Percentiles rank a stretch among this genome's conserved stretches.
These are phyloP conservation scores for Holacanthus passer DNA, from an alignment of 2,113 vertebrate species.

Conservation along the genomic window DNA sequence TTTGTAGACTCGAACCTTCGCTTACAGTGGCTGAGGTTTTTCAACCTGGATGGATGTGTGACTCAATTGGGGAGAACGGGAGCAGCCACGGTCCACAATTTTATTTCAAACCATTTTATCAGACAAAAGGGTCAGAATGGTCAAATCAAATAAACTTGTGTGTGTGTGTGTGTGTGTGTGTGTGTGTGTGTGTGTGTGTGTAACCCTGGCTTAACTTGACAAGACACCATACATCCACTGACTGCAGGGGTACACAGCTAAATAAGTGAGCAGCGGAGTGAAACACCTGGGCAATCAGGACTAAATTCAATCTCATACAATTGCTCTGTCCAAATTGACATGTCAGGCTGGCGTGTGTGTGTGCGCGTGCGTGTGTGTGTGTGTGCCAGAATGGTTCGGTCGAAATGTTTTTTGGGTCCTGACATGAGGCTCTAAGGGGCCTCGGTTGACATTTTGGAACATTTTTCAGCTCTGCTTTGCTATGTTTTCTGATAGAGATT, in stretches of 20 bases:
- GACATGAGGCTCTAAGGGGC: constrained; percentile 14
- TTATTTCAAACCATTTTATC: constrained; percentile 16
- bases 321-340: constrained; percentile 53
- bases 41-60: not conserved
- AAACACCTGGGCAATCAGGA: constrained; percentile 55
- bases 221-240: constrained; percentile 15
- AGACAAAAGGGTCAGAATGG: constrained; percentile 10
- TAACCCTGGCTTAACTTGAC: constrained; percentile 40
- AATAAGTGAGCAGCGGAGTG: constrained; percentile 49
- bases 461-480: constrained; percentile 11
- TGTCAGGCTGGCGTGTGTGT: constrained; percentile 6
- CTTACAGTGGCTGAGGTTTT: not conserved
- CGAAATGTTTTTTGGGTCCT: constrained; percentile 9
- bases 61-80: not conserved
- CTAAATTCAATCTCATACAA: constrained; percentile 62
- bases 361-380: not conserved
- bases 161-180: constrained; percentile 1
- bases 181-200: constrained; percentile 19
- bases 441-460: not conserved
- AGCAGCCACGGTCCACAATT: not conserved
- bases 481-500: not conserved
- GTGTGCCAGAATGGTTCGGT: constrained; percentile 5
- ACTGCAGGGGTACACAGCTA: constrained; percentile 11
- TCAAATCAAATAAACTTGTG: constrained; percentile 3
- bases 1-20: not conserved